These are phyloP conservation scores for Nemopilema nomurai DNA, from an alignment of 30 jellyfish, hydroid and myxozoan genomes.

Conservation along the genomic window DNA sequence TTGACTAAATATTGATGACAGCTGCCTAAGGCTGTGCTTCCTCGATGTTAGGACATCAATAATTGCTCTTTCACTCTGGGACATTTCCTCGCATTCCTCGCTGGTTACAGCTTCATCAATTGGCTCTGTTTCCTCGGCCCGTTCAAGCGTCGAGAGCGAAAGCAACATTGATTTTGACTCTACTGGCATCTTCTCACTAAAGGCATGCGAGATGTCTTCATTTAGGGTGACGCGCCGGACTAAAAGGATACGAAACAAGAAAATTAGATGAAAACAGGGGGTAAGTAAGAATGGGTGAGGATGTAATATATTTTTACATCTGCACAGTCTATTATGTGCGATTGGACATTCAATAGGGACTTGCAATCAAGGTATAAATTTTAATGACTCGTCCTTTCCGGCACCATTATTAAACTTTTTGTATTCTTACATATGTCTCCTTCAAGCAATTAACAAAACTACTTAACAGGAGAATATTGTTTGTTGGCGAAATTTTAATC, in stretches of 20 bases:
- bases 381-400: too few relatives aligned
- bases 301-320: too few relatives aligned
- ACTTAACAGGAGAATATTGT: too few relatives aligned
- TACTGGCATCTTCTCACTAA: constrained; percentile 37
- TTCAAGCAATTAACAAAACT: too few relatives aligned
- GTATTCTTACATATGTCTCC: too few relatives aligned
- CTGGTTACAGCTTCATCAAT: constrained; percentile 28
- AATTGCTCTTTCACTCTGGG: constrained; percentile 47
- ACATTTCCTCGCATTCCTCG: constrained; percentile 45
- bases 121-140: constrained; percentile 44
- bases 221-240: constrained; percentile 49
- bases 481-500: too few relatives aligned
- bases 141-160: constrained; percentile 44
- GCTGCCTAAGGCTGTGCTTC: constrained; percentile 35
- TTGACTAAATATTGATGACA: constrained; percentile 43
- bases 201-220: constrained; percentile 56
- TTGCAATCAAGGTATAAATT: too few relatives aligned
- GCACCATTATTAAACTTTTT: too few relatives aligned
- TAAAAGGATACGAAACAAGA: neutral
- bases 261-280: too few relatives aligned
- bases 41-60: constrained; percentile 33
- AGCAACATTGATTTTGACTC: constrained; percentile 37
- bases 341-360: too few relatives aligned
- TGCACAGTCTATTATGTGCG: too few relatives aligned
- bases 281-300: too few relatives aligned